Base-by-base conservation (phyloP, 2,113 vertebrate genomes). In the Takifugu flavidus region DNA sequence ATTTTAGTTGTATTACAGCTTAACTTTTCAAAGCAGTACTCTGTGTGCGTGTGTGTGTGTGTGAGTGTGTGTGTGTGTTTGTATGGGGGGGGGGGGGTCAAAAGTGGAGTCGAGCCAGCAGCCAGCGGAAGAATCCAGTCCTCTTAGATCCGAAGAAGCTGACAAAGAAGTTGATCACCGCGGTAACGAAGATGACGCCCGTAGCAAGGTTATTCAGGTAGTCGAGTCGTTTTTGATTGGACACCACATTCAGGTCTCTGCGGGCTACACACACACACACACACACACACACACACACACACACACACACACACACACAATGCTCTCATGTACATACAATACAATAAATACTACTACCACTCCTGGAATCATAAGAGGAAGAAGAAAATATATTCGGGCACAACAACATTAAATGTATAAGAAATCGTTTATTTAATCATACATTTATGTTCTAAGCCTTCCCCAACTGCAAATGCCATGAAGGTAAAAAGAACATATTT, bases 101-200 rank as follows among this genome's bases (percentile, higher is more conserved):
- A 70, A 78, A 89, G 78, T 89, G 87, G 4, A 89, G 86, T 51
- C 87, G 78, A 34, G 86, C 86, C 71, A 89, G 72, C 56, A 89
- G 78, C 84, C 87, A 89, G 73, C 87, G 87, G 77, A 88, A 89
- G 80, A 89, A 89, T 31, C 88, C 88, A 0, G 88, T 89, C 70
- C 86, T 86, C 82, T 89, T 87, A 63, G 82, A 86, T 13, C 85
- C 88, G 11, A 89, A 89, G 86, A 87, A 88, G 74, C 85, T 88
- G 73, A 82, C n/a, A 65, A 89, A 87, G 80, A 88, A 83, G 84
- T 88, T 87, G 13, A 73, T 15, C 68, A 87, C 85, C 0, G 86
- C 70, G 61, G 82, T 88, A 75, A 54, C 59, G 25, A 81, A 83
- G 78, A 89, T 83, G 82, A 88, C 15, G 2, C 83, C 86, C 14